These are phyloP conservation scores for Dipodomys spectabilis DNA, from an alignment of 2,113 vertebrate species.

Conservation along the genomic window DNA sequence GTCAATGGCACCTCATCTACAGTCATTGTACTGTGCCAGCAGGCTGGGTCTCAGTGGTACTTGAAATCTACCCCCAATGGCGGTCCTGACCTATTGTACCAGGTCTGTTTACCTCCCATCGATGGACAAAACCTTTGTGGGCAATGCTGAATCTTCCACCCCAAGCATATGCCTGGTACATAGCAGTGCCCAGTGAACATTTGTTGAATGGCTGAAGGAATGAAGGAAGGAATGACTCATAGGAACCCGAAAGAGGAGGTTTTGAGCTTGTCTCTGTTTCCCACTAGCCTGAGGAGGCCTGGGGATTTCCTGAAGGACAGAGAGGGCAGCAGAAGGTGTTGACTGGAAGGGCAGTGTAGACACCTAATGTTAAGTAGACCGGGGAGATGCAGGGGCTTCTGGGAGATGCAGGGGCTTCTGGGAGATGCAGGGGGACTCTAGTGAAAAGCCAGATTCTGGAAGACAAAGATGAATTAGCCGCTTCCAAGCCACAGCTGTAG, in stretches of 20 bases:
- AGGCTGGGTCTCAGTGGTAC: not conserved
- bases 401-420: not conserved
- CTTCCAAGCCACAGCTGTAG: not conserved
- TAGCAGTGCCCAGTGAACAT: not conserved
- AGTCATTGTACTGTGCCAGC: not conserved
- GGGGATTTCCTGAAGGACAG: not conserved
- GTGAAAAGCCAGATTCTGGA: not conserved
- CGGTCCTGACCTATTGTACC: not conserved
- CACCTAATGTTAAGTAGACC: not conserved
- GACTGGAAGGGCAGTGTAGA: not conserved
- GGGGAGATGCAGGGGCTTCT: not conserved
- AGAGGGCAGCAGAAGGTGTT: not conserved
- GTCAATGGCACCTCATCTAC: not conserved
- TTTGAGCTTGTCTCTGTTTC: not conserved
- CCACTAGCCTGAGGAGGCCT: not conserved
- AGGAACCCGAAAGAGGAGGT: not conserved
- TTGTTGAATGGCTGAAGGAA: not conserved
- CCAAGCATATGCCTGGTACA: not conserved
- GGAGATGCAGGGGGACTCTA: not conserved
- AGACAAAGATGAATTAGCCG: conserved; percentile 2
- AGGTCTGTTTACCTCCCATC: not conserved
- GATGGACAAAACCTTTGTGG: not conserved
- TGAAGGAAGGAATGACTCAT: not conserved
- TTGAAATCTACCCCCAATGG: not conserved
- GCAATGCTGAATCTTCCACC: not conserved